Evolutionary conservation across 2,797 vertebrate genomes (phyloP).

Genomic region (Stomatorhinus walkeri): DNA sequence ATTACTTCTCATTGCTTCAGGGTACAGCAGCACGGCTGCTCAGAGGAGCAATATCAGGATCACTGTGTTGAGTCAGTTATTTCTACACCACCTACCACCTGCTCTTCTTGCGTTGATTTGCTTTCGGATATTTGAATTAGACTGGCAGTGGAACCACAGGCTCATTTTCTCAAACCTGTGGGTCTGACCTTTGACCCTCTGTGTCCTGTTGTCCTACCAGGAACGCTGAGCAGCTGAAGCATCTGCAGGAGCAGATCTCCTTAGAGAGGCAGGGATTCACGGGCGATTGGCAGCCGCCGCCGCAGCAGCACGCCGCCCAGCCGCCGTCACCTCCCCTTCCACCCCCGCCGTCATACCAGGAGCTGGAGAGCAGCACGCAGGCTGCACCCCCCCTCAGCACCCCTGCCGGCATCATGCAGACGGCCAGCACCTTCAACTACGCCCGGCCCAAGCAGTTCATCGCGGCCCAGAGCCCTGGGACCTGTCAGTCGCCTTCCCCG

Average conservation of each 20-base stretch:
- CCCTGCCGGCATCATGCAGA: slow-evolving; percentile 74
- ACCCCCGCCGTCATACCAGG: slow-evolving; percentile 86
- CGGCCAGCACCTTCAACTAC: slow-evolving; percentile 90
- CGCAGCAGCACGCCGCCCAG: slow-evolving; percentile 46
- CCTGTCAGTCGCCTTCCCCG: slow-evolving; percentile 70
- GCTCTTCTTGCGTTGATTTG: not conserved
- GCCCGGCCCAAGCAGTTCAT: slow-evolving; percentile 98
- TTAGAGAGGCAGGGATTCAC: slow-evolving; percentile 77
- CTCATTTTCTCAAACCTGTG: not conserved
- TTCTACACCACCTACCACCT: not conserved
- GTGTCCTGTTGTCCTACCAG: slow-evolving; percentile 54
- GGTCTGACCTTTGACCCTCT: not conserved
- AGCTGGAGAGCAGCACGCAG: slow-evolving; percentile 69
- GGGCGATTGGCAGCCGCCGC: slow-evolving; percentile 52
- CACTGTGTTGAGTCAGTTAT: not conserved
- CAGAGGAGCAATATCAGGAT: not conserved
- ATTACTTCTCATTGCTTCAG: not conserved
- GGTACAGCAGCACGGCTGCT: not conserved
- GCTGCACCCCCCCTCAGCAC: slow-evolving; percentile 61
- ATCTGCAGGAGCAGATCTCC: slow-evolving; percentile 86
- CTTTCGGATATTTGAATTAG: not conserved
- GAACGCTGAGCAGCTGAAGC: slow-evolving; percentile 81
- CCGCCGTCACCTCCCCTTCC: slow-evolving; percentile 81
- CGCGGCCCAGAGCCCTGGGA: slow-evolving; percentile 79
- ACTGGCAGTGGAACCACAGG: not conserved